These are phyloP conservation scores for Pheucticus melanocephalus DNA, from an alignment of 2,113 vertebrate genomes.

Conservation along the genomic window DNA sequence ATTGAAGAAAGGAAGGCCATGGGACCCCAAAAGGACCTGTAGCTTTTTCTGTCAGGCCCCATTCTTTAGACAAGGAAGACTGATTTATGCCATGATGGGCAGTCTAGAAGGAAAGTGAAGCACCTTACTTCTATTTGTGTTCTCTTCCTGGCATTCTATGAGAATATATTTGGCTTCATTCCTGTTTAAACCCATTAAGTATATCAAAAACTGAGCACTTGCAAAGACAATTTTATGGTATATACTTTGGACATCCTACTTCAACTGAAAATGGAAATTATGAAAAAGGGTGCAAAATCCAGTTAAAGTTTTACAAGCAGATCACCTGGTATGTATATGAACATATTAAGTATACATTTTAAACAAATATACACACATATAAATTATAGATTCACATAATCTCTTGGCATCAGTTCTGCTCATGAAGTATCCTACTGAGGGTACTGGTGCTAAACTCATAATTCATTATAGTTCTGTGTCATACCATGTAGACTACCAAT, in stretches of 20 bases:
- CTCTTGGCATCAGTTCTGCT: background rate
- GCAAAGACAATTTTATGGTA: background rate
- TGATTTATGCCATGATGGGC: too few species aligned
- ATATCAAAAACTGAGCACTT: background rate
- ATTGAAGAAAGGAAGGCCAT: background rate
- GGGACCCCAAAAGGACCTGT: background rate
- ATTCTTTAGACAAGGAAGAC: background rate
- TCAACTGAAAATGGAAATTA: background rate
- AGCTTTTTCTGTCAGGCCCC: background rate
- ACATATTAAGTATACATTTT: fast-evolving
- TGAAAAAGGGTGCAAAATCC: background rate
- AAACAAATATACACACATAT: background rate
- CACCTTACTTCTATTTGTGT: background rate
- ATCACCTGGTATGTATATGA: background rate
- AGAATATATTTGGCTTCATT: background rate
- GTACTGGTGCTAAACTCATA: background rate
- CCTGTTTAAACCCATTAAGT: background rate
- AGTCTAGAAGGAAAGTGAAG: background rate
- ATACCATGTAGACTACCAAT: fast-evolving
- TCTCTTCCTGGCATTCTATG: background rate
- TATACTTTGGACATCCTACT: fast-evolving
- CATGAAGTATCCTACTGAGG: background rate
- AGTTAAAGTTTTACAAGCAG: background rate
- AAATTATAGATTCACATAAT: background rate
- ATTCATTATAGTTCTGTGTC: background rate